Base-by-base conservation (phyloP, 2,113 vertebrate genomes). In the Acrocephalus arundinaceus region DNA sequence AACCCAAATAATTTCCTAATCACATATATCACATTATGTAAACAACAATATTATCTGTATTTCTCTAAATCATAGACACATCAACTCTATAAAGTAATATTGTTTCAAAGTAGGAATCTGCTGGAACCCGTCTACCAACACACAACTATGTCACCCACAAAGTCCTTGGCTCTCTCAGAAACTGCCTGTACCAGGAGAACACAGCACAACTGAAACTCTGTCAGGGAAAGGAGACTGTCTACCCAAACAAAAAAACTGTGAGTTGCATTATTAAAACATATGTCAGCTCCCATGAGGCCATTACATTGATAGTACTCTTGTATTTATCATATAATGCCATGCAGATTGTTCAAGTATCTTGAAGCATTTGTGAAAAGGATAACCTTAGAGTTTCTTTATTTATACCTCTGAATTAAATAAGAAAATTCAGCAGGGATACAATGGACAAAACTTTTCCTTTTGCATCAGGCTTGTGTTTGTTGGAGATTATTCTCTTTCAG, bases 161-260 rank as follows among this genome's bases (percentile, higher is more conserved):
- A 68, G 27, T 15, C 21, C 14, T 75, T 62, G 55, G 5, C 16
- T 68, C 43, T 59, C 52, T 59, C 4, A 70, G n/a, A 73, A 81
- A 62, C 6, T 66, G 11, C 37, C n/a, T 66, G 33, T 12, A 39
- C 21, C 45, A 73, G 33, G 28, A 55, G 73, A 94, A 70, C 0
- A 6, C 17, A 35, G 31, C 22, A 71, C 1, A 2, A 23, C 22
- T 63, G 13, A 74, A 87, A 48, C 21, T 33, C 9, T 39, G 39
- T 5, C 24, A 65, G 14, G 15, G 14, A 28, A 62, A 49, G 25
- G 21, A 57, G 27, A 81, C 35, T 12, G 65, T 51, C 49, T 31
- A 63, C 3, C 5, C 14, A n/a, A 35, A 0, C 0, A 58, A 73
- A 90, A 46, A 54, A 17, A 12, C 0, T 10, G 8, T 25, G 21